phyloP scores from a whole-genome alignment of 2,113 vertebrate genomes.

The Formicarius rufipectus region DNA sequence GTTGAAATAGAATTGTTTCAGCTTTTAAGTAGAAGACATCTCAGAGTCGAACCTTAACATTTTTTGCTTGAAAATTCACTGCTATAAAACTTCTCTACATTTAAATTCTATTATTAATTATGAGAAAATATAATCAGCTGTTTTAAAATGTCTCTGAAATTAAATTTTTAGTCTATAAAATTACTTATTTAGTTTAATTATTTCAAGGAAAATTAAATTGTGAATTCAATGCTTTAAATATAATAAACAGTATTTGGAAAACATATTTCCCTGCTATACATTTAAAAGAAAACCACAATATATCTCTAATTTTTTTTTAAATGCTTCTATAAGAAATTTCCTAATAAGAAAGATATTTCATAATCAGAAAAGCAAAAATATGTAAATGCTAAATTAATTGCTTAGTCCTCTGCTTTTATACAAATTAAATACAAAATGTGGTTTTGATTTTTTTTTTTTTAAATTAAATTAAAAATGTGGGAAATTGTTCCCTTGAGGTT shows the following conservation, averaged over 20 bases:
- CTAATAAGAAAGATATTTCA: neutral
- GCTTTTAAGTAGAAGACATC: neutral
- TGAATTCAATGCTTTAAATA: neutral
- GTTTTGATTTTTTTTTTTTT: slow-evolving; percentile 2
- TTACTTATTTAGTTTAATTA: neutral
- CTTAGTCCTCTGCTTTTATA: slow-evolving; percentile 15
- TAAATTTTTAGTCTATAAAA: neutral
- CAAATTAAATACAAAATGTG: slow-evolving; percentile 28
- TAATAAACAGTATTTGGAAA: neutral
- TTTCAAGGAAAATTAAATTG: neutral
- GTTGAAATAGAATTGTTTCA: neutral
- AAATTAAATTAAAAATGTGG: slow-evolving; percentile 19
- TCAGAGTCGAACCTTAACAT: neutral
- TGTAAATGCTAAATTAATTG: neutral
- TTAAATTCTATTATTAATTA: neutral
- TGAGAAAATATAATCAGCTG: neutral
- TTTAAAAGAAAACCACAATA: neutral
- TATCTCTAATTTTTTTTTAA: neutral
- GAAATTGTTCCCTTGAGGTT: slow-evolving; percentile 21
- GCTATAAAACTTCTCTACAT: neutral
- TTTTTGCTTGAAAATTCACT: neutral
- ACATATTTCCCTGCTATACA: neutral
- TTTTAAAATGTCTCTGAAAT: neutral
- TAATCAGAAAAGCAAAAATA: neutral
- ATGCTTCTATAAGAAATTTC: neutral